Evolutionary conservation across 2,113 vertebrate genomes (phyloP), one percentile per base, ranked within the genome.

Genomic region (Tretioscincus oriximinensis): DNA sequence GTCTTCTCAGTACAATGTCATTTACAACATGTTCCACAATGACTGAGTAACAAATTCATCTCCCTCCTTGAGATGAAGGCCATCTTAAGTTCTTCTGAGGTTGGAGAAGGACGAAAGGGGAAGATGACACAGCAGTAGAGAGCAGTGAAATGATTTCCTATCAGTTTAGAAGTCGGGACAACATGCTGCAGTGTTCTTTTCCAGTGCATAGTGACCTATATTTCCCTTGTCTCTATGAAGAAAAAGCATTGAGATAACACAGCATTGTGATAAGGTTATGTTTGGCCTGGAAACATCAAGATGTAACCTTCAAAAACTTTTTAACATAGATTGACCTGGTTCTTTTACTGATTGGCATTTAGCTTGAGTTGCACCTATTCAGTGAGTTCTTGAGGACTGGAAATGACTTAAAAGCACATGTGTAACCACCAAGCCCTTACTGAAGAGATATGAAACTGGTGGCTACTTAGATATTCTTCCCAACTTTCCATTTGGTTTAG

Each of bases 81-180:
- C 28, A 58, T 77, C 67, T 84, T 51, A 74, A 82, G 49, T 58
- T 58, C 60, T 63, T 72, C 74, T 0, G 0, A 31, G 67, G 51
- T 81, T 47, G 4, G 4, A 18, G 64, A 71, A 90, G 73, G 63
- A 69, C 80, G 26, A 41, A 0, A 0, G 65, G 11, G 49, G 0
- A 76, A 85, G 85, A 76, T 0, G 80, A 76, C 81, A 49, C 67
- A 73, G 73, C 54, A 0, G 10, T 47, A 71, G 72, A 73, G 49
- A 35, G 78, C 84, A 58, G 61, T 85, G 18, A 64, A 76, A 1
- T 74, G 65, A 69, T 85, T 84, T 82, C 81, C 54, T 45, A 1
- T 1, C 66, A 63, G 7, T 3, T 41, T 21, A 69, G 20, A 35
- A 29, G 51, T 54, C 75, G 78, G 64, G 26, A 60, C 31, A 16